Evolutionary conservation across 2,888 invertebrate species (phyloP).

Genomic region (Zelleria hepariella): DNA sequence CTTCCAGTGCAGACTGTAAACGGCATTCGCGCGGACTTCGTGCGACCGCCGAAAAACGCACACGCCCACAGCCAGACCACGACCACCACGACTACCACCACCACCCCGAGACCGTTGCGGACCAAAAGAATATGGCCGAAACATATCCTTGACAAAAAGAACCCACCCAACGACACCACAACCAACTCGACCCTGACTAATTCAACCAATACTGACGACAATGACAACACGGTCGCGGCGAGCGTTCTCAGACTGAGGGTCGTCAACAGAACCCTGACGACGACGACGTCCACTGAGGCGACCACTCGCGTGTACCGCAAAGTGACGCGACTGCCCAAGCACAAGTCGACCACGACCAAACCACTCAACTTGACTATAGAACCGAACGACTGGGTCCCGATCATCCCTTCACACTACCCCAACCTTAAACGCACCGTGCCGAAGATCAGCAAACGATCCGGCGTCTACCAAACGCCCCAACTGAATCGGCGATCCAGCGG

Average conservation of each 20-base stretch:
- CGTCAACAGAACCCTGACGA: background rate
- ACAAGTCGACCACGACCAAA: constrained; percentile 22
- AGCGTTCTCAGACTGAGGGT: constrained; percentile 3
- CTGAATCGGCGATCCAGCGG: background rate
- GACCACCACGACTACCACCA: constrained; percentile 34
- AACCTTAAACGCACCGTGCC: background rate
- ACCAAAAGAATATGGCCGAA: constrained; percentile 66
- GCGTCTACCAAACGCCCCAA: background rate
- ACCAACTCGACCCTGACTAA: constrained; percentile 21
- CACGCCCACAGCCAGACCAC: constrained; percentile 27
- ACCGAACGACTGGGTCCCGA: constrained; percentile 61
- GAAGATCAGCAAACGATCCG: background rate
- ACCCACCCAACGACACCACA: constrained; percentile 20
- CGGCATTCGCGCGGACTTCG: constrained; percentile 47
- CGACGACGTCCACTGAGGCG: constrained; percentile 28
- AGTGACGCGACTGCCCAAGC: constrained; percentile 48
- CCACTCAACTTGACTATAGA: constrained; percentile 18
- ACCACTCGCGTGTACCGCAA: constrained; percentile 40
- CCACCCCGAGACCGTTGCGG: constrained; percentile 45
- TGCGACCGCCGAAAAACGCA: constrained; percentile 39
- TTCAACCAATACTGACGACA: constrained; percentile 22
- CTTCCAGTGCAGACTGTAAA: constrained; percentile 55
- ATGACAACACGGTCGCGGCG: constrained; percentile 10
- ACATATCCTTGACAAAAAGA: constrained; percentile 33
- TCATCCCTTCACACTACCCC: constrained; percentile 49